Conservation (phyloP, 1,140 invertebrate genomes). For the Heliconius nattereri region DNA sequence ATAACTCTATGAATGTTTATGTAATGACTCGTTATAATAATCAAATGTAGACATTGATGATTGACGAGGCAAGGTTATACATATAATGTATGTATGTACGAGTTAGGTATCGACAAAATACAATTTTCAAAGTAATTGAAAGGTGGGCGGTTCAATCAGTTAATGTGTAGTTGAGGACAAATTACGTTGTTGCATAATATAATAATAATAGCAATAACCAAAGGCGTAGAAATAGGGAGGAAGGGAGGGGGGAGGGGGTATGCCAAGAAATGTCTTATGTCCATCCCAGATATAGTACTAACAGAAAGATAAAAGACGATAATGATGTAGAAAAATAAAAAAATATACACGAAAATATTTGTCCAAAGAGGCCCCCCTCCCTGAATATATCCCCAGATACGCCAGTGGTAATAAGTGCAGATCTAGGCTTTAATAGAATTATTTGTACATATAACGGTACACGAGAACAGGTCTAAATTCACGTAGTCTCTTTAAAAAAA, state of each 20-base stretch:
- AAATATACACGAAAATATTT: too few species aligned
- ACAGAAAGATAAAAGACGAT: too few species aligned
- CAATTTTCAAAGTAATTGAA: conserved; percentile 34
- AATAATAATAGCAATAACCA: too few species aligned
- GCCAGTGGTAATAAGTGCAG: conserved; percentile 42
- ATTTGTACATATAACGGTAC: conserved; percentile 9
- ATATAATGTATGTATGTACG: background rate
- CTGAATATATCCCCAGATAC: too few species aligned
- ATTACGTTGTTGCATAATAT: conserved; percentile 30
- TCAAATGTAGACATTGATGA: conserved; percentile 23
- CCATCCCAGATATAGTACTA: too few species aligned
- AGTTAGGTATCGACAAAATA: conserved; percentile 20
- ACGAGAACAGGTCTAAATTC: background rate
- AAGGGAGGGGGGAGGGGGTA: too few species aligned
- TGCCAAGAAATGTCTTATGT: too few species aligned
- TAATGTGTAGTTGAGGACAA: conserved; percentile 31
- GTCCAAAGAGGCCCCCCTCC: too few species aligned
- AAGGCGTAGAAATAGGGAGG: too few species aligned
- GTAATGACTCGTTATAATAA: background rate
- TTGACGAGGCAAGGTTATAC: conserved; percentile 35
- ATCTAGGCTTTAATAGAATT: conserved; percentile 63
- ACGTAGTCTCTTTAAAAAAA: background rate
- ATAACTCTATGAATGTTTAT: conserved; percentile 15
- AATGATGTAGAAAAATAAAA: too few species aligned
- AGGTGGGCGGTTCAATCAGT: conserved; percentile 38